phyloP scores from a whole-genome alignment of 2,797 vertebrate genomes.

The Sebastolobus altivelis region DNA sequence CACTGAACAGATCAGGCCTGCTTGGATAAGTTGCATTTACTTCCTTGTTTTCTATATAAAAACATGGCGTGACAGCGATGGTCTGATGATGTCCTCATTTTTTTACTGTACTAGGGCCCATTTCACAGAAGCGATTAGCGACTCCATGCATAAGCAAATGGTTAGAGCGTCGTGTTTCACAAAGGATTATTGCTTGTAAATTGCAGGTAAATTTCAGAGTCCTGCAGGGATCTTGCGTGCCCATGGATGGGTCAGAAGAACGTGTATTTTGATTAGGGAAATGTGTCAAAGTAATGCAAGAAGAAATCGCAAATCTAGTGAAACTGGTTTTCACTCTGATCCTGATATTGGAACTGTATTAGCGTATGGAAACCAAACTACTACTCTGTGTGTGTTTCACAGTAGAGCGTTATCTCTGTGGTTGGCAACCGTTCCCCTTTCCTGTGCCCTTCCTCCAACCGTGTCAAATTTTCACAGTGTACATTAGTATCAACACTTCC shows the following conservation, averaged over 20 bases:
- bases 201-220: background rate
- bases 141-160: background rate
- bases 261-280: background rate
- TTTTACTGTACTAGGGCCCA: background rate
- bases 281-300: background rate
- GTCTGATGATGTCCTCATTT: background rate
- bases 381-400: constrained; percentile 10
- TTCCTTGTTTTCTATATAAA: constrained; percentile 7
- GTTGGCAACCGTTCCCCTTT: constrained; percentile 12
- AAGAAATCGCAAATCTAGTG: background rate
- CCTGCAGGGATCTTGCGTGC: background rate
- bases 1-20: background rate
- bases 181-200: background rate
- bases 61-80: background rate
- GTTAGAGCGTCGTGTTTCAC: background rate
- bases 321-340: background rate
- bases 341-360: background rate
- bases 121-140: background rate
- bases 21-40: background rate
- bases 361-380: background rate
- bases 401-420: constrained; percentile 22
- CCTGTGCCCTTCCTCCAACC: constrained; percentile 39
- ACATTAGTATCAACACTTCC: background rate
- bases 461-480: background rate
- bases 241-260: background rate